phyloP scores from a whole-genome alignment of 2,113 vertebrate species.

The Eupsittula cactorum region DNA sequence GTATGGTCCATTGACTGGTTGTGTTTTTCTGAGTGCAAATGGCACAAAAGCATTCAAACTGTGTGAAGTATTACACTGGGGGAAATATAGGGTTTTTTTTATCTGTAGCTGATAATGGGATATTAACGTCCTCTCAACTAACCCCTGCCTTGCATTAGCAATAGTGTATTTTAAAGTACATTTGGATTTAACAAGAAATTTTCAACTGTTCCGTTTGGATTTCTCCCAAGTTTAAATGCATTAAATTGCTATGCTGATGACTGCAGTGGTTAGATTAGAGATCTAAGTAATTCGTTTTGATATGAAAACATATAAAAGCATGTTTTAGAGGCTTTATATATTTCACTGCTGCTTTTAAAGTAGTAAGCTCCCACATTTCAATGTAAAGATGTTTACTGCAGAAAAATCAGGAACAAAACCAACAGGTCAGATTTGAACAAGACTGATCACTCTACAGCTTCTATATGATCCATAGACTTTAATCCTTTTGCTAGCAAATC shows the following conservation, averaged over 20 bases:
- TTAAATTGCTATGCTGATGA: neutral
- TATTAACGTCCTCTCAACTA: neutral
- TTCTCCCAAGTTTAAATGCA: neutral
- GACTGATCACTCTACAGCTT: conserved; percentile 58
- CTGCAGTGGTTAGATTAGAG: neutral
- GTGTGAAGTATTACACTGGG: neutral
- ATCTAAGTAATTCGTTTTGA: neutral
- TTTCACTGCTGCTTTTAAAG: conserved; percentile 43
- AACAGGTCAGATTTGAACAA: conserved; percentile 40
- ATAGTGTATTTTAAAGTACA: neutral
- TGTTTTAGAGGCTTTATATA: neutral
- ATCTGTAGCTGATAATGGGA: neutral
- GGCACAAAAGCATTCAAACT: neutral
- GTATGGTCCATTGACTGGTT: neutral
- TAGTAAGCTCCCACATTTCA: conserved; percentile 7
- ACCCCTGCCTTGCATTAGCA: neutral
- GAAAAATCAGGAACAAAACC: conserved; percentile 38
- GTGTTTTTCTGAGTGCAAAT: neutral
- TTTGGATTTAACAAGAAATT: neutral
- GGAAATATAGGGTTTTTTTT: neutral
- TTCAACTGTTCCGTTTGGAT: neutral
- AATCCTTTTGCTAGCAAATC: conserved; percentile 51
- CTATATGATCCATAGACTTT: conserved; percentile 3
- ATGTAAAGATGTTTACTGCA: conserved; percentile 34
- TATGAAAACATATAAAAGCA: neutral